These are phyloP conservation scores for Euleptes europaea DNA, from an alignment of 2,113 vertebrate genomes.

Conservation along the genomic window DNA sequence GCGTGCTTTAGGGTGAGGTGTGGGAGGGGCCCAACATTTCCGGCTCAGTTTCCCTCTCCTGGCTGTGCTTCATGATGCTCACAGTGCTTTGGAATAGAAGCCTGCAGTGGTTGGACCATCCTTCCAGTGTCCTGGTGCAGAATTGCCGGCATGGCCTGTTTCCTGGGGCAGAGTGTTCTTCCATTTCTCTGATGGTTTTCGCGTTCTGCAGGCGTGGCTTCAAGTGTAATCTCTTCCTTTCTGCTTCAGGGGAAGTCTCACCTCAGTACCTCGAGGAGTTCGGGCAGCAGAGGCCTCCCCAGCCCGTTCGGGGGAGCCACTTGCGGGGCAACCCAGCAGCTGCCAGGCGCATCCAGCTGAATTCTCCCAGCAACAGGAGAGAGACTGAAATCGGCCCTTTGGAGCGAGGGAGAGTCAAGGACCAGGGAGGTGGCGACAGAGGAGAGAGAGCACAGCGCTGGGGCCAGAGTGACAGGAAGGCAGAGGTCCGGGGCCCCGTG, in stretches of 20 bases:
- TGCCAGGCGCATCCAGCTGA: fast-evolving
- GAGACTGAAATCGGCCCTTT: fast-evolving
- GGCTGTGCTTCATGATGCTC: too few species aligned
- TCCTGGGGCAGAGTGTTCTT: too few species aligned
- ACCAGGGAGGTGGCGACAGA: fast-evolving
- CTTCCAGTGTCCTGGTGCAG: too few species aligned
- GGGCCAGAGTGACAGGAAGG: neutral
- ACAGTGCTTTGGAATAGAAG: too few species aligned
- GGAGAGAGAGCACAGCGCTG: neutral
- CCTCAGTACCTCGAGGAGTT: slow-evolving; percentile 32
- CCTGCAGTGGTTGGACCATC: too few species aligned
- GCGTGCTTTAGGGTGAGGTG: too few species aligned
- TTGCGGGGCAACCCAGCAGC: fast-evolving
- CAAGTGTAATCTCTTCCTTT: neutral
- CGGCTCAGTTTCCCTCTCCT: too few species aligned
- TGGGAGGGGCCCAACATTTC: too few species aligned
- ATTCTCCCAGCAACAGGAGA: neutral
- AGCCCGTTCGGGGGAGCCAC: neutral
- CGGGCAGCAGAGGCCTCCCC: slow-evolving; percentile 45
- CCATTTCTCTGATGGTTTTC: too few species aligned
- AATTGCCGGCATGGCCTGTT: too few species aligned
- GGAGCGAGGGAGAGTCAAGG: neutral
- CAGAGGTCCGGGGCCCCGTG: neutral
- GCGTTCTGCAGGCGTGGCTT: too few species aligned
- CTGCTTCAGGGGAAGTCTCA: slow-evolving; percentile 44